Base-by-base conservation (phyloP, 2,113 vertebrate species). In the Oxyruncus cristatus region DNA sequence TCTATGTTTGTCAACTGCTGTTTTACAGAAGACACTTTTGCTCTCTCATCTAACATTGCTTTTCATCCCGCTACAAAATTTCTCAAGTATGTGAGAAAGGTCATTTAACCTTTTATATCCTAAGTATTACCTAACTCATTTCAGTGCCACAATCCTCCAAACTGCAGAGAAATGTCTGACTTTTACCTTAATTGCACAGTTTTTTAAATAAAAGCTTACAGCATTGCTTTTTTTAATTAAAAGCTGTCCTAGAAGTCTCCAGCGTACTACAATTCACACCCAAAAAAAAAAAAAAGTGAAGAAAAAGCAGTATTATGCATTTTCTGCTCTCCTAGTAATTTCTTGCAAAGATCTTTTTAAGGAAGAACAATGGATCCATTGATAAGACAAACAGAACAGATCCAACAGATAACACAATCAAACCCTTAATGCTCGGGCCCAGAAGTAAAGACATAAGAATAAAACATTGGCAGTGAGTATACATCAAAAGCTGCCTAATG, bases 401-500 rank as follows among this genome's bases (percentile, higher is more conserved):
- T 65, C 46, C 33, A 85, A 70, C 37, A 86, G 46, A 84, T n/a
- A 95, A 68, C 50, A 77, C n/a, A 63, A 70, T n/a, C 22, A 88
- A 88, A 79, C 15, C 58, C n/a, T 68, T 44, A 41, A 32, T 32
- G 24, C 49, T 83, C 53, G 30, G 70, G 8, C 30, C 55, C 49
- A 86, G 71, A 88, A 87, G 42, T 47, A 75, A 88, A 83, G 56
- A 52, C 32, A 2, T 17, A 78, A 72, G 78, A 93, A 78, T 32
- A 78, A 62, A 80, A 71, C 47, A 61, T 11, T 76, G 63, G 42
- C 53, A 83, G 44, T 35, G 35, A 85, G 14, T 28, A 82, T 15
- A 78, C 24, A 72, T 88, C 47, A 92, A 80, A 79, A 83, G 49
- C 46, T 85, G 75, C 46, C 67, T 77, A 96, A 97, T 85, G 66